Evolutionary conservation across 2,113 vertebrate species (phyloP), one percentile per base, ranked within the genome.

Genomic region (Aspidoscelis tigris): DNA sequence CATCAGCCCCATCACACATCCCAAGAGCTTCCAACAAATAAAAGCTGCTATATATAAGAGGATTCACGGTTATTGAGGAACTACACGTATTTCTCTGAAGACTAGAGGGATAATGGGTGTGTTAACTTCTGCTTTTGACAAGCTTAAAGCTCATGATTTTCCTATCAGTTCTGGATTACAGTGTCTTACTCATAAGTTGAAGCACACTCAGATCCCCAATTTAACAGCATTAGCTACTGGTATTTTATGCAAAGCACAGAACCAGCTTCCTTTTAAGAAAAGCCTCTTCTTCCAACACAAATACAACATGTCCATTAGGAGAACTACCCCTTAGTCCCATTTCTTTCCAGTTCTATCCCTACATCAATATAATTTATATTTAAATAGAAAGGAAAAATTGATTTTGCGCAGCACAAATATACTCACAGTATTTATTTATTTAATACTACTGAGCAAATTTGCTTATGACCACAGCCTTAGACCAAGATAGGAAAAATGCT

Each of bases 131-230:
- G 21, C 39, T 84, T 78, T 58, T 61, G 39, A n/a, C 82, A n/a
- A 47, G 18, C 14, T 69, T 47, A 76, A 69, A 76, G 65, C 82
- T 77, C 74, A n/a, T 83, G 64, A 43, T 76, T 83, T 76, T 77
- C 44, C 82, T 55, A 55, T 76, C 53, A 73, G 2, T 43, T 33
- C n/a, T 50, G 39, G 21, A 76, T 83, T 58, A 83, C 21, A 68
- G 33, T 55, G 47, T 20, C 50, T 76, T 76, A 76, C 8, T 75
- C 75, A 58, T 39, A 77, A 69, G 20, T 33, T 70, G n/a, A 74
- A 14, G 47, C 61, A 76, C 41, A 26, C 66, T 68, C n/a, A 65
- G 58, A 83, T 11, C n/a, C 22, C 61, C 66, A 68, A 20, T 24
- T 68, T 43, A 76, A 21, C 16, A 76, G 3, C 1, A 0, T 41